Evolutionary conservation across 1,140 invertebrate genomes (phyloP), one percentile per base, ranked within the genome.

Genomic region (Laupala kohalensis): DNA sequence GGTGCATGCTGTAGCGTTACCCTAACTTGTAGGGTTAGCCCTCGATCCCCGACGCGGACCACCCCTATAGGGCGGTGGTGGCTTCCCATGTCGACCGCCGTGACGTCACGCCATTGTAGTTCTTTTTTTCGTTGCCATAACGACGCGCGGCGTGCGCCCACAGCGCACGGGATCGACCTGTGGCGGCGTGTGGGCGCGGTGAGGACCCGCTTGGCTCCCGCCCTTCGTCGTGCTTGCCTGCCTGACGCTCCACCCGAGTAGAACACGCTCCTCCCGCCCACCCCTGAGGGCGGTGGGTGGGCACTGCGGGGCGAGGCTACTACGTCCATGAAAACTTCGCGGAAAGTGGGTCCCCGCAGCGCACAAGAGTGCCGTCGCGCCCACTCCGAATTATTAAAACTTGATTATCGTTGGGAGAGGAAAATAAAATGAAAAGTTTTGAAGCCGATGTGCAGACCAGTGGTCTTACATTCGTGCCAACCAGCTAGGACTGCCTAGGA

Each of bases 371-470:
- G 28, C 13, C 66, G 62, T 26, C 71, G 29, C 63, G 67, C 66
- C 69, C 72, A 70, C 73, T 67, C 63, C 73, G 72, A 75, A 73
- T 72, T 74, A 70, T 75, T 73, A 72, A 75, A 73, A 65, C 66
- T 69, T 70, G 75, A 73, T 75, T 76, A 76, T 75, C 74, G 74
- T 71, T 75, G 68, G 29, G 25, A 19, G 68, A 9, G 25, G 28
- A 25, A 23, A 25, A 69, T 69, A 23, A 28, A 29, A 26, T n/a
- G n/a, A n/a, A 28, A n/a, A 12, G 68, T 9, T 24, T 69, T 9
- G n/a, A n/a, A n/a, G n/a, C n/a, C n/a, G n/a, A n/a, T n/a, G n/a
- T n/a, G n/a, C n/a, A n/a, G n/a, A n/a, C n/a, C n/a, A n/a, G n/a
- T n/a, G n/a, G n/a, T n/a, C n/a, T n/a, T n/a, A n/a, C n/a, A n/a